Evolutionary conservation across 2,113 vertebrate genomes (phyloP).

Genomic region (Trachemys scripta): DNA sequence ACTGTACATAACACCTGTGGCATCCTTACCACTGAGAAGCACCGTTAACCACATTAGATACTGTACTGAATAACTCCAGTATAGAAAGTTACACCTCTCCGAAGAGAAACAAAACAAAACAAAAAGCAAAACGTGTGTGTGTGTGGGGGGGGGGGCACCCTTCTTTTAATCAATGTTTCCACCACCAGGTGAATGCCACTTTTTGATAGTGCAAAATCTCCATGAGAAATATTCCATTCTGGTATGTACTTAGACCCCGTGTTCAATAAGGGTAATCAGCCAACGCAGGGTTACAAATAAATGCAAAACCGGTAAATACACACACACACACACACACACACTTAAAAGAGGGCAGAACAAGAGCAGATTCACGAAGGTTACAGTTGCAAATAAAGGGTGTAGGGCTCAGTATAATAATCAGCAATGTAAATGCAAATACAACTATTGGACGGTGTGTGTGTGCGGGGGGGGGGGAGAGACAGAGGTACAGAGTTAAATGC

Average conservation of each 20-base stretch:
- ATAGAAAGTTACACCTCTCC: neutral
- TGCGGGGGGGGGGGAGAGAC: neutral
- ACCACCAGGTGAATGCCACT: conserved; percentile 6
- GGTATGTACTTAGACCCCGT: neutral
- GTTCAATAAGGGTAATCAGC: neutral
- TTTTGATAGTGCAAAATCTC: neutral
- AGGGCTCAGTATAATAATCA: neutral
- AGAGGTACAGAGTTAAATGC: conserved; percentile 45
- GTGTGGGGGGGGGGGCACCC: neutral
- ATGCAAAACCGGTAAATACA: neutral
- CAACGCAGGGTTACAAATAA: neutral
- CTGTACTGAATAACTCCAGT: neutral
- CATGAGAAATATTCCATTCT: neutral
- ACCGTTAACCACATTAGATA: neutral
- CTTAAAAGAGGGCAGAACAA: neutral
- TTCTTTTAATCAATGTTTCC: conserved; percentile 52
- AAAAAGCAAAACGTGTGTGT: too few species aligned
- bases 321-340: neutral
- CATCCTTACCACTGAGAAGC: neutral
- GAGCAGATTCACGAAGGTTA: neutral
- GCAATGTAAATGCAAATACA: neutral
- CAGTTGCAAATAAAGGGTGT: neutral
- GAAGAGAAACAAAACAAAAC: neutral
- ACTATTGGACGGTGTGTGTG: neutral
- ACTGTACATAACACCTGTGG: neutral